These are phyloP conservation scores for Globia sparganii DNA, from an alignment of 2,888 invertebrate species.

Conservation along the genomic window DNA sequence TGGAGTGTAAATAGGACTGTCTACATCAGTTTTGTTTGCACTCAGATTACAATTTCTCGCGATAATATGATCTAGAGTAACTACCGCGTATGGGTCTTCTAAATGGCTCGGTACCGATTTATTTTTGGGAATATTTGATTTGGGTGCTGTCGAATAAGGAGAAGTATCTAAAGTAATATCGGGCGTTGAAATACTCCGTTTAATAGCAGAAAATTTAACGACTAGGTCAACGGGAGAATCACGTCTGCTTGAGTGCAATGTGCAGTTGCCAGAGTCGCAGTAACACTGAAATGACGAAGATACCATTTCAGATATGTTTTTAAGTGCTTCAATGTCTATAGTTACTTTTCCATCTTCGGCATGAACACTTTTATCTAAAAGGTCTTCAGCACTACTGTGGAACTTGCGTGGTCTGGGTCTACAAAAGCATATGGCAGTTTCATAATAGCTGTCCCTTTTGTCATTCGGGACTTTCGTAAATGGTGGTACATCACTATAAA, in stretches of 20 bases:
- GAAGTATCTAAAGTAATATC: constrained; percentile 82
- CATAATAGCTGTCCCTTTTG: constrained; percentile 84
- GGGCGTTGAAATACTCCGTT: constrained; percentile 87
- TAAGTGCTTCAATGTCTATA: constrained; percentile 80
- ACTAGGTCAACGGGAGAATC: constrained; percentile 77
- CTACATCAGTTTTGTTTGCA: constrained; percentile 62
- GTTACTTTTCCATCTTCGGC: constrained; percentile 77
- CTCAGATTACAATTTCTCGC: constrained; percentile 65
- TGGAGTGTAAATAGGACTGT: constrained; percentile 75
- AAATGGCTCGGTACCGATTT: constrained; percentile 82
- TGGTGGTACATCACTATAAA: constrained; percentile 79
- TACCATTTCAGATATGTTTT: constrained; percentile 76
- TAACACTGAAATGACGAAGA: constrained; percentile 86
- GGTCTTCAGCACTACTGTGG: constrained; percentile 87
- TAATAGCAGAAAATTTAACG: constrained; percentile 86
- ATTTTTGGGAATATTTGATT: constrained; percentile 78
- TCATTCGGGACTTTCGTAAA: constrained; percentile 79
- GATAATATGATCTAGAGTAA: constrained; percentile 78
- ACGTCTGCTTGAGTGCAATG: constrained; percentile 81
- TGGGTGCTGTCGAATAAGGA: constrained; percentile 79
- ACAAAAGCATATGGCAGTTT: constrained; percentile 89
- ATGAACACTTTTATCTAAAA: constrained; percentile 76
- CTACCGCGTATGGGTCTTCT: constrained; percentile 84
- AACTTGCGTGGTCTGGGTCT: constrained; percentile 82
- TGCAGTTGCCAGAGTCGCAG: constrained; percentile 83